Evolutionary conservation across 2,113 vertebrate species (phyloP).

Genomic region (Hyperoodon ampullatus): DNA sequence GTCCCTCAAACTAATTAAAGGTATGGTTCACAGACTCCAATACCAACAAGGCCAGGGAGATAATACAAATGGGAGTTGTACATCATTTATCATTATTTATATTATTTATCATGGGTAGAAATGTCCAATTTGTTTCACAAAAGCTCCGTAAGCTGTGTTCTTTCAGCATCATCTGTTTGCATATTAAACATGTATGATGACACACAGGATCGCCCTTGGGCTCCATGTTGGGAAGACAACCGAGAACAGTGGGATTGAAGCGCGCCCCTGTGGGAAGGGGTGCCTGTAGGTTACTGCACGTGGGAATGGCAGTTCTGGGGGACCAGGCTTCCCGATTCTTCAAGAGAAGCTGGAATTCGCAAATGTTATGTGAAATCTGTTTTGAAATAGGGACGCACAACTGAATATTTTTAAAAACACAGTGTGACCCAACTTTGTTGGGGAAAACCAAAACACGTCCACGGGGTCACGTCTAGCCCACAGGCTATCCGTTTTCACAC

Average conservation of each 20-base stretch:
- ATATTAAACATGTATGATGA: background rate
- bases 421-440: too few species aligned
- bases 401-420: background rate
- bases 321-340: background rate
- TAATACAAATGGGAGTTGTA: too few species aligned
- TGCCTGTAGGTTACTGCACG: accelerated
- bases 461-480: background rate
- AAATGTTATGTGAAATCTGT: background rate
- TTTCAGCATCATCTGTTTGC: background rate
- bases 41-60: background rate
- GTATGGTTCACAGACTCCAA: background rate
- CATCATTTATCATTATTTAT: background rate
- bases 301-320: background rate
- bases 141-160: background rate
- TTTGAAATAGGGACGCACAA: background rate
- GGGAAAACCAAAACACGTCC: background rate
- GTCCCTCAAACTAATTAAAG: background rate
- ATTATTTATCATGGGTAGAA: too few species aligned
- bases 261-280: background rate
- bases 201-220: too few species aligned
- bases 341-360: background rate
- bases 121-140: background rate
- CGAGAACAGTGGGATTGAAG: accelerated
- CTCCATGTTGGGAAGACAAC: background rate
- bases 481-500: background rate